Evolutionary conservation across 30 jellyfish, hydroid and myxozoan species (phyloP), one percentile per base, ranked within the genome.

Genomic region (Pseudorhiza aurosa): DNA sequence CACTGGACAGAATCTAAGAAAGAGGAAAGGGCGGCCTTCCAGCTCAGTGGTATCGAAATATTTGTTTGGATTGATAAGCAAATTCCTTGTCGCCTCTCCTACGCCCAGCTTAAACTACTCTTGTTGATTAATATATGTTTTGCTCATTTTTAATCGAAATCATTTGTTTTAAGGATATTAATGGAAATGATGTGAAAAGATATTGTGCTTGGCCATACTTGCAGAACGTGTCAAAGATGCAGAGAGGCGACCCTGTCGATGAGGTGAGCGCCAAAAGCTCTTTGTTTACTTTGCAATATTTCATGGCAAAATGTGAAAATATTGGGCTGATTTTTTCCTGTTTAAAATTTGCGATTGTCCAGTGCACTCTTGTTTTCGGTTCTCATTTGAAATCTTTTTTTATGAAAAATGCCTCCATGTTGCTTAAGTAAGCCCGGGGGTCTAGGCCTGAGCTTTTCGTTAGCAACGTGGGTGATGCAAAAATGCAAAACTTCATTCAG

Each of bases 11-110:
- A 36, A 1, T 8, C 24, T 53, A 12, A 60, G 89, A 63, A 77
- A 77, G 46, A 60, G 89, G 67, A 77, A 77, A 77, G 89, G 89
- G 89, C 89, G 89, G 89, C 46, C 89, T 28, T 29, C 82, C 64
- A 42, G 25, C 7, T 51, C 77, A 27, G 25, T 73, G 88, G 88
- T 76, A 58, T 1, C 80, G 40, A 39, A 5, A 67, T 57, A 30
- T 58, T 73, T 73, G 75, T 53, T 73, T 73, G 64, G 76, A 14
- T 51, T 50, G 64, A 12, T n/a, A 19, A 17, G 42, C 62, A 21
- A 0, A 32, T 35, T 35, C 58, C 36, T 64, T 22, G 36, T 32
- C 58, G 18, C 14, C 8, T 35, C 33, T 33, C 77, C 59, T 64
- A 64, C 59, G 77, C 77, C 62, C 40, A 19, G 14, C 36, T 2